These are phyloP conservation scores for Pluvianellus socialis DNA, from an alignment of 2,113 vertebrate species.

Conservation along the genomic window DNA sequence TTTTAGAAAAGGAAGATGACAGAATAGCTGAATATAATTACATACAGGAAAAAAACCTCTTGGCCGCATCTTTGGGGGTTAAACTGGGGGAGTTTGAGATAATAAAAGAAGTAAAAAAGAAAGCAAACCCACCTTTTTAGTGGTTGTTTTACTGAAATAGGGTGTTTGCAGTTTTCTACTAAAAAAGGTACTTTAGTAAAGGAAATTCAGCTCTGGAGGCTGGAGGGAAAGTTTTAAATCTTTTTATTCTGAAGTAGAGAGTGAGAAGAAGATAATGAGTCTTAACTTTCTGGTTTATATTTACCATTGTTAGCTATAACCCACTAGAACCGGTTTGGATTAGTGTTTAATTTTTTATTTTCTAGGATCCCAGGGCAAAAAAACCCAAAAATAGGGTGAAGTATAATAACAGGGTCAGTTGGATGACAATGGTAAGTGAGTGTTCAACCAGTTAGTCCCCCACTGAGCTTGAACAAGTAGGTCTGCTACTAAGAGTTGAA, in stretches of 20 bases:
- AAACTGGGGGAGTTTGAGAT: slow-evolving; percentile 18
- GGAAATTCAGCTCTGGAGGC: not conserved
- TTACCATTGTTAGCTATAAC: not conserved
- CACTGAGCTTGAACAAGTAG: not conserved
- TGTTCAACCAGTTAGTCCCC: not conserved
- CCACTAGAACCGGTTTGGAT: not conserved
- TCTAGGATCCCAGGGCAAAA: not conserved
- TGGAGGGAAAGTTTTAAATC: not conserved
- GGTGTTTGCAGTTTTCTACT: slow-evolving; percentile 1
- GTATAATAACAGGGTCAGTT: not conserved
- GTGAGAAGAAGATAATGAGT: not conserved
- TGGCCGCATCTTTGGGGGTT: slow-evolving; percentile 21
- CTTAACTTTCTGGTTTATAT: not conserved
- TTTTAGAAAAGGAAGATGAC: slow-evolving; percentile 50
- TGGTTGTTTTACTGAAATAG: slow-evolving; percentile 10
- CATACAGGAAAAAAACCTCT: not conserved
- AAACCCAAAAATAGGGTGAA: not conserved
- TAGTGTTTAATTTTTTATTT: not conserved
- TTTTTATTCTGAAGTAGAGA: not conserved
- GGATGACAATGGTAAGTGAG: not conserved
- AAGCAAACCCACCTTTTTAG: slow-evolving; percentile 12
- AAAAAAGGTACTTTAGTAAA: not conserved
- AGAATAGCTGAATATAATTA: slow-evolving; percentile 36
- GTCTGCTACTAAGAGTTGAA: not conserved
- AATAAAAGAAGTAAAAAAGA: slow-evolving; percentile 45